These are phyloP conservation scores for Boulengeromyrus knoepffleri DNA, from an alignment of 2,113 vertebrate species.

Conservation along the genomic window DNA sequence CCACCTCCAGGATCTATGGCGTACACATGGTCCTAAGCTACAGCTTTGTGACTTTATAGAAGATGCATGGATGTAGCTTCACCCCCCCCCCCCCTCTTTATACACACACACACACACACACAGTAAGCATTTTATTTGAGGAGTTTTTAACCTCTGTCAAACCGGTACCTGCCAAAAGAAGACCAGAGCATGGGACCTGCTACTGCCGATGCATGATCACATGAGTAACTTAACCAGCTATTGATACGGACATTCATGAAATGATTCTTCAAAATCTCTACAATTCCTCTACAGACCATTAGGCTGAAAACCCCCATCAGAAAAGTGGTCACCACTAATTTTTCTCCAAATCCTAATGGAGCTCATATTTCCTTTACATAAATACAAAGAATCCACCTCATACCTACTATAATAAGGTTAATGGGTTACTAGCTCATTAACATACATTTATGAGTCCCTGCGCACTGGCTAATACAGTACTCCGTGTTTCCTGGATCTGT, in stretches of 20 bases:
- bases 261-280: neutral
- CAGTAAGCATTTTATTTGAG: neutral
- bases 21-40: neutral
- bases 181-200: neutral
- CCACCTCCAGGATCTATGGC: neutral
- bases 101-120: neutral
- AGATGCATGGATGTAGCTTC: neutral
- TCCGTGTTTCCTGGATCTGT: neutral
- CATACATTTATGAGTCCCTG: too few species aligned
- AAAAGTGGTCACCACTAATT: neutral
- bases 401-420: neutral
- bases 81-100: too few species aligned
- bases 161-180: neutral
- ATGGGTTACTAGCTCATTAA: neutral
- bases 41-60: neutral
- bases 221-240: neutral
- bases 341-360: neutral
- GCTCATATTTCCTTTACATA: neutral
- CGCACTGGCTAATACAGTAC: neutral
- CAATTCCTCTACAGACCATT: neutral
- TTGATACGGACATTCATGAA: neutral
- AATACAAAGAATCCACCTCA: neutral
- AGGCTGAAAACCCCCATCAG: neutral
- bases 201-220: neutral
- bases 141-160: neutral